Evolutionary conservation across 2,888 invertebrate genomes (phyloP), one percentile per base, ranked within the genome.

Genomic region (Sinelater perroti): DNA sequence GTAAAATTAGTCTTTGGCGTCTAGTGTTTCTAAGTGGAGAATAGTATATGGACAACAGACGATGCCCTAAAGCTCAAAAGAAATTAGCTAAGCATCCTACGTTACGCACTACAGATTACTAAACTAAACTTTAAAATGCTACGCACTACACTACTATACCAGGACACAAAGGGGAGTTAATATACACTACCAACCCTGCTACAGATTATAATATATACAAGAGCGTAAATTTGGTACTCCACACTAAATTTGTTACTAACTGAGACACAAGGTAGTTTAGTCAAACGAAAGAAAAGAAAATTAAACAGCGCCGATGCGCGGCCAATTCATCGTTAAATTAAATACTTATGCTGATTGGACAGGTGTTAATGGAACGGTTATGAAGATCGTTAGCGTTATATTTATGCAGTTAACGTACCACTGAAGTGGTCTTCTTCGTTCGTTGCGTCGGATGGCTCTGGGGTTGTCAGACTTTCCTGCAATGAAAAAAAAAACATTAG

Each of bases 371-470:
- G 58, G 53, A 59, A 59, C 58, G 49, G 54, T 54, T 40, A 36
- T 59, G 54, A 54, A 57, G 49, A 54, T 42, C 49, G 52, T 57
- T 52, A 36, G 49, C 50, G 46, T 55, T 59, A 55, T 58, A 53
- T 53, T 42, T 52, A 45, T 36, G 46, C 21, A 55, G 26, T 45
- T 44, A 51, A 56, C 86, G 86, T 79, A 88, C 88, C 86, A 73
- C 86, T 81, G 73, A 84, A 88, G 69, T 87, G 87, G 68, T 88
- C 88, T 64, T 89, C 89, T 66, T 88, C 88, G 65, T 83, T 85
- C 77, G 85, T 84, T 28, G 50, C 1, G 68, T 88, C 88, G 2
- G 83, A 80, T 5, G 87, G 86, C 71, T 88, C 88, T 18, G 88
- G 85, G 24, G 87, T 87, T 60, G 82, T 79, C 66, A 88, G 78